Conservation (phyloP, 2,888 invertebrate species). For the Therioaphis trifolii region DNA sequence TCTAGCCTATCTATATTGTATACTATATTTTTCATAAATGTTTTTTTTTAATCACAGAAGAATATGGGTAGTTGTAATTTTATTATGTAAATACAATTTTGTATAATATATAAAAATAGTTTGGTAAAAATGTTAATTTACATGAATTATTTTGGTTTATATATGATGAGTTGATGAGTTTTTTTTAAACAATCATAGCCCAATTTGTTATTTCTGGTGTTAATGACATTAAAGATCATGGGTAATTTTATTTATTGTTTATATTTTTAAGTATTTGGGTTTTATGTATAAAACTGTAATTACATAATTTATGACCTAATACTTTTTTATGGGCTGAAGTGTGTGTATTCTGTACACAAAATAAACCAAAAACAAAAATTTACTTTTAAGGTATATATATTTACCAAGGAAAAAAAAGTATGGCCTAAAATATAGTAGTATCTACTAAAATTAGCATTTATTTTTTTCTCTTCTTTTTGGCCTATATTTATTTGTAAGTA, state of each 20-base stretch:
- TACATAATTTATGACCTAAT: conserved; percentile 36
- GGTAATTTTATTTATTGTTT: conserved; percentile 53
- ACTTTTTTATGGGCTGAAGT: conserved; percentile 23
- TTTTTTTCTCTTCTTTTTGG: conserved; percentile 37
- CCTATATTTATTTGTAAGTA: conserved; percentile 51
- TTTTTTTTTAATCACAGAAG: conserved; percentile 56
- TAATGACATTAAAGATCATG: conserved; percentile 37
- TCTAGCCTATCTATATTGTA: conserved; percentile 54
- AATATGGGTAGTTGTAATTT: conserved; percentile 61
- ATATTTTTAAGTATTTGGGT: conserved; percentile 44
- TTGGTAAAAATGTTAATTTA: conserved; percentile 53
- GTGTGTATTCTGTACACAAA: conserved; percentile 34
- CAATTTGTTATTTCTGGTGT: conserved; percentile 50
- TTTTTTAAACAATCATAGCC: conserved; percentile 48
- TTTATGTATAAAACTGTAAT: conserved; percentile 31
- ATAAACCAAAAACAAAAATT: neutral
- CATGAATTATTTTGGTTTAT: conserved; percentile 60
- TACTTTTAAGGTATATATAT: neutral
- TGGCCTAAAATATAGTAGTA: conserved; percentile 12
- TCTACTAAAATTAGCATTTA: conserved; percentile 37
- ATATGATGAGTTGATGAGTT: conserved; percentile 30
- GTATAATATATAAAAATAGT: conserved; percentile 57
- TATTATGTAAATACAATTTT: conserved; percentile 61
- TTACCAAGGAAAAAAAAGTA: neutral
- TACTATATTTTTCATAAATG: conserved; percentile 60